phyloP scores from a whole-genome alignment of 2,888 invertebrate genomes.

The Sinotaia quadrata region DNA sequence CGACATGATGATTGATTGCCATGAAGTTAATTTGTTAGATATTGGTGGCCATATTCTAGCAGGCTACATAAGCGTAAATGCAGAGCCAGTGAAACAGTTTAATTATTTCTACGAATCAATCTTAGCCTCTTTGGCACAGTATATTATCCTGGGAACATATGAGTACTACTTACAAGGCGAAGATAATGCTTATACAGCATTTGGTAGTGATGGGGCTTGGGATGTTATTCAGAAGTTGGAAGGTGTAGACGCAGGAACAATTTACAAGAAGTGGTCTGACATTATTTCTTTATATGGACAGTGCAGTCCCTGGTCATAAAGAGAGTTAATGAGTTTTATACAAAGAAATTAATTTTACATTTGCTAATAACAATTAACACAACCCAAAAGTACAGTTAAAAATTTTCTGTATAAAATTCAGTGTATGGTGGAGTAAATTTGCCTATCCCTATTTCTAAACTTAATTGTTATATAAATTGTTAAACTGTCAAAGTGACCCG shows the following conservation, averaged over 20 bases:
- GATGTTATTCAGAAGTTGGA: not conserved
- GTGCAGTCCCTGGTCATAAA: no score
- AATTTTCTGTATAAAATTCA: no score
- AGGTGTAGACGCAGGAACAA: not conserved
- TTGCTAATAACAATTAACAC: no score
- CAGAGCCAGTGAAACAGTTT: slow-evolving; percentile 6
- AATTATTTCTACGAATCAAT: slow-evolving; percentile 2
- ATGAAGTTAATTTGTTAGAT: not conserved
- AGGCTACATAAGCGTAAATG: slow-evolving; percentile 4
- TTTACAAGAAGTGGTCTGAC: slow-evolving; percentile 5
- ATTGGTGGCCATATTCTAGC: slow-evolving; percentile 18
- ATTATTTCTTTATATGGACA: slow-evolving; percentile 1
- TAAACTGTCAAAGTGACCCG: no score
- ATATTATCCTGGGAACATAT: not conserved
- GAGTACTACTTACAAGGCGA: slow-evolving; percentile 2
- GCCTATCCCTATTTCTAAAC: no score
- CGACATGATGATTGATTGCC: slow-evolving; percentile 28
- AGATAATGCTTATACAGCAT: not conserved
- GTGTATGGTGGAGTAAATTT: no score
- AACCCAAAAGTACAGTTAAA: no score
- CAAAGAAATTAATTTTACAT: no score
- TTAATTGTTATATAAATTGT: no score
- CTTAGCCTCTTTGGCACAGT: slow-evolving; percentile 18
- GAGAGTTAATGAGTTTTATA: no score
- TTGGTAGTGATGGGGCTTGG: not conserved